Conservation (phyloP, 2,797 vertebrate genomes). For the Euphonia xanthogaster region DNA sequence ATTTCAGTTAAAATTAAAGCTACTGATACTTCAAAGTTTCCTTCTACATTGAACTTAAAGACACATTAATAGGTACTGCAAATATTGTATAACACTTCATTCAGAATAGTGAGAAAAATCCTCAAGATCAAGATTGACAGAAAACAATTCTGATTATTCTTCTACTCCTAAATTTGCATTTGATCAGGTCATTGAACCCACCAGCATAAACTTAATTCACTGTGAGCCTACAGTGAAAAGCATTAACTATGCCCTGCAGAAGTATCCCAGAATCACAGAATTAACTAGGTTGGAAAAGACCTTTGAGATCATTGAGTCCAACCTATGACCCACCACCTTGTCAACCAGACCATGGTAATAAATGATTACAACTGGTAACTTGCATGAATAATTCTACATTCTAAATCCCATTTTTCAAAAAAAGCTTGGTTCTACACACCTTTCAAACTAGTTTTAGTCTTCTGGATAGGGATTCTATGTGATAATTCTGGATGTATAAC, state of each 20-base stretch:
- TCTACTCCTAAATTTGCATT: neutral
- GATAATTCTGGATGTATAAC: neutral
- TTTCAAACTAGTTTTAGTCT: neutral
- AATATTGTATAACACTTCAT: neutral
- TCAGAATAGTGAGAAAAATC: neutral
- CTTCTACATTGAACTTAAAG: neutral
- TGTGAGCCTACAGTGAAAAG: neutral
- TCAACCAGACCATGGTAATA: neutral
- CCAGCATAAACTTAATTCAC: neutral
- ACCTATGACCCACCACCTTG: rapidly evolving
- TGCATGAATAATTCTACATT: neutral
- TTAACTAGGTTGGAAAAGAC: neutral
- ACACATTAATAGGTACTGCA: neutral
- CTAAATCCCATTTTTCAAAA: neutral
- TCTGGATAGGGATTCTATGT: neutral
- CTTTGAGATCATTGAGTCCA: neutral
- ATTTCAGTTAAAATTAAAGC: neutral
- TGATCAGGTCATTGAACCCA: neutral
- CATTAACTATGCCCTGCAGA: neutral
- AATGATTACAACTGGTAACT: neutral
- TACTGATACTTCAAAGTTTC: neutral
- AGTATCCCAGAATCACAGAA: neutral
- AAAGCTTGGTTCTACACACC: neutral
- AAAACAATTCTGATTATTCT: neutral
- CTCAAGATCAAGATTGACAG: neutral